Conservation (phyloP, 2,888 invertebrate species). For the Automeris io region DNA sequence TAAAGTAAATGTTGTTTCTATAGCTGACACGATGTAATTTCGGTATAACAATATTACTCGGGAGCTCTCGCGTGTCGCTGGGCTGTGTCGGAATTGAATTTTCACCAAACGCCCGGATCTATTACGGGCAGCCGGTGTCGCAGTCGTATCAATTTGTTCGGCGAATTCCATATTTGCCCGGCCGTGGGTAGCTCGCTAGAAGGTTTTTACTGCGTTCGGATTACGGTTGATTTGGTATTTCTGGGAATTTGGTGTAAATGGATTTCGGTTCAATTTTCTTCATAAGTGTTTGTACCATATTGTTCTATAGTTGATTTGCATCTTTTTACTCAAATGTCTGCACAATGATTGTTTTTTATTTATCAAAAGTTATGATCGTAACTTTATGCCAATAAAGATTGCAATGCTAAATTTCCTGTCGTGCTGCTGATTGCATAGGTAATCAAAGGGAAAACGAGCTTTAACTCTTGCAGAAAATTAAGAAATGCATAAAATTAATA, state of each 20-base stretch:
- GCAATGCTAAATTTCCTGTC: too few relatives aligned
- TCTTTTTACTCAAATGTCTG: too few relatives aligned
- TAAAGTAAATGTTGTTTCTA: conserved; percentile 1
- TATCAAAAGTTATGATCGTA: too few relatives aligned
- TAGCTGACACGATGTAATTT: background rate
- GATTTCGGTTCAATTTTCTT: background rate
- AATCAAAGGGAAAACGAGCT: too few relatives aligned
- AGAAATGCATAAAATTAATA: too few relatives aligned
- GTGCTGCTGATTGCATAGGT: too few relatives aligned
- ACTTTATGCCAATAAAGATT: too few relatives aligned
- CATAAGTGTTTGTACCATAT: background rate
- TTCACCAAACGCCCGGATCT: conserved; percentile 33
- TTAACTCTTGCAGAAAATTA: too few relatives aligned
- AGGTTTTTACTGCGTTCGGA: conserved; percentile 2
- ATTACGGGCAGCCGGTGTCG: conserved; percentile 39
- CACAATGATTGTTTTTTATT: too few relatives aligned
- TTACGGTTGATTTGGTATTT: background rate
- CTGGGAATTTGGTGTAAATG: background rate
- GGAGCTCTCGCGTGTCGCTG: conserved; percentile 23
- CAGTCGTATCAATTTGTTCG: conserved; percentile 42
- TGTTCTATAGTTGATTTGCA: too few relatives aligned
- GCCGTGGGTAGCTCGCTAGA: conserved; percentile 2
- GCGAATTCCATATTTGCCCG: conserved; percentile 35
- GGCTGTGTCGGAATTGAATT: conserved; percentile 47
- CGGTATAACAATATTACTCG: conserved; percentile 3